Evolutionary conservation across 1,140 invertebrate species (phyloP).

Genomic region (Leptinotarsa lineolata): DNA sequence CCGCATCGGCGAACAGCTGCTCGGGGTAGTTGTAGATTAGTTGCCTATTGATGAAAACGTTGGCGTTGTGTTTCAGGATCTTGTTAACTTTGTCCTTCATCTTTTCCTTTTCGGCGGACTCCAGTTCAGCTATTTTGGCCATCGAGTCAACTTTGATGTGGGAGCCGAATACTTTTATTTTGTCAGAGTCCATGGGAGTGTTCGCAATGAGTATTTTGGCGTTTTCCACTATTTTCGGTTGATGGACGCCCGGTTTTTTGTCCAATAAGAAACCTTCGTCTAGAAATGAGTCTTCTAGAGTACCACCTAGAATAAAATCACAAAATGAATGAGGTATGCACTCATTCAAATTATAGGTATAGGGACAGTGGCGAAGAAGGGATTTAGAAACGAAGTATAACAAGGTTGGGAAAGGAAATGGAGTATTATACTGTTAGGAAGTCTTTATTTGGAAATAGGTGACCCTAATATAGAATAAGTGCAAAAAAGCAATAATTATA

Average conservation of each 20-base stretch:
- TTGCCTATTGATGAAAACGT: constrained; percentile 99
- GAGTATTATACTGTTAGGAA: too few relatives aligned
- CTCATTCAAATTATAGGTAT: too few relatives aligned
- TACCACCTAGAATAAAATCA: constrained; percentile 58
- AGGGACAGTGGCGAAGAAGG: too few relatives aligned
- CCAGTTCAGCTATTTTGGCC: constrained; percentile 97
- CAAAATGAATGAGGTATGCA: constrained; percentile 51
- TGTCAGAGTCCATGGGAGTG: constrained; percentile 99
- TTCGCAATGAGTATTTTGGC: constrained; percentile 99
- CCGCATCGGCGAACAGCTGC: constrained; percentile 97
- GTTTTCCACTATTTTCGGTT: constrained; percentile 88
- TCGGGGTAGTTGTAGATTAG: constrained; percentile 99
- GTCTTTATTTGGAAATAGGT: too few relatives aligned
- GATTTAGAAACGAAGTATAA: too few relatives aligned
- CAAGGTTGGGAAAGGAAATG: too few relatives aligned
- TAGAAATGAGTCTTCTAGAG: constrained; percentile 92
- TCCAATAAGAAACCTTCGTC: constrained; percentile 98
- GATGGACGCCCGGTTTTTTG: constrained; percentile 91
- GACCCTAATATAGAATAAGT: too few relatives aligned
- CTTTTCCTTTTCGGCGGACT: constrained; percentile 98
- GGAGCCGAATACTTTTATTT: constrained; percentile 99
- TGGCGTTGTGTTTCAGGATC: constrained; percentile 94
- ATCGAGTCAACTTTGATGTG: constrained; percentile 96
- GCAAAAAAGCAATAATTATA: too few relatives aligned
- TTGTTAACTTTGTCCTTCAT: constrained; percentile 99